Evolutionary conservation across 2,888 invertebrate genomes (phyloP), one percentile per base, ranked within the genome.

Genomic region (Cephus nigrinus): DNA sequence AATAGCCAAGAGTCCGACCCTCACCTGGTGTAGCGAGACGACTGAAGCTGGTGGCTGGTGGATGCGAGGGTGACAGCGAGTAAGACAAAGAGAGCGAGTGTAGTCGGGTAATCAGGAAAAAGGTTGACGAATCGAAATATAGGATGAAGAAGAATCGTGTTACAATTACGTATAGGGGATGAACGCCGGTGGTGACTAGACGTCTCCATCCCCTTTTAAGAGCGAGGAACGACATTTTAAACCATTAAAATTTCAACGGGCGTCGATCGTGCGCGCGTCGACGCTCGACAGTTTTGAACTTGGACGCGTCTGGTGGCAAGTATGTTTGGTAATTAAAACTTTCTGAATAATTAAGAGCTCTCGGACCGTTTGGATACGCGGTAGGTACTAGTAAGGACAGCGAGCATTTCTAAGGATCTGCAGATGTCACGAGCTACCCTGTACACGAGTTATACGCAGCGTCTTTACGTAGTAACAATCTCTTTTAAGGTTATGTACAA

Each of bases 321-420:
- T 74, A 74, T 79, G 71, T 80, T 81, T 76, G 81, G 80, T 80
- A 79, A 81, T 80, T 81, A 80, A 81, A 81, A 80, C 79, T 80
- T 74, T 73, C 74, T 80, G 81, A 80, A 81, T 81, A 81, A 81
- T 80, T 80, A 76, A 81, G 77, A 69, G 77, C 76, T 73, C 76
- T 79, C 32, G 79, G 75, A 81, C 71, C 71, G 35, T 32, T 34
- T 40, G 76, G 71, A 79, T 78, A 32, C 71, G 4, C 1, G 80
- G 81, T 77, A 23, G 23, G 23, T 5, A 55, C 23, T 1, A 23
- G 55, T 55, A 0, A 55, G 55, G 9, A 55, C 23, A 23, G 23
- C 2, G 23, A 55, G 55, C 9, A 55, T 55, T 40, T 55, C 55
- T 55, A 2, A 55, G 2, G 5, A 23, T 55, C 55, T 5, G 23